Evolutionary conservation across 1,140 invertebrate genomes (phyloP), one percentile per base, ranked within the genome.

Genomic region (Cyclina sinensis): DNA sequence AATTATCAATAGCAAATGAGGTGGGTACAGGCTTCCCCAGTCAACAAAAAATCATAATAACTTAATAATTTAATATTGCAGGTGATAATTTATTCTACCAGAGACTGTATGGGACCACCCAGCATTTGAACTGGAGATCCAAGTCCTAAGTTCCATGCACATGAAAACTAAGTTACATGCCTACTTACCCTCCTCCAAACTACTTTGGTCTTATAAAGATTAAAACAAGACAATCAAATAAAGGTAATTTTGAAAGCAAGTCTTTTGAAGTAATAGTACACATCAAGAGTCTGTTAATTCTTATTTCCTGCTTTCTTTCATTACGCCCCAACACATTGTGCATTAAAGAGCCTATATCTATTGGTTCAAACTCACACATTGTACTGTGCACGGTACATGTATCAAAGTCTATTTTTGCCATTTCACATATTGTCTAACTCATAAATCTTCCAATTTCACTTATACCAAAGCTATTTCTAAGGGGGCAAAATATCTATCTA

Each of bases 131-230:
- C 65, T 37, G 65, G 3, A 27, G 35, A 27, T 37, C 30, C 1
- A 37, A 18, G 32, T 70, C 65, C 32, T 70, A 32, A 32, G 21
- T 70, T 27, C 1, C 65, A 70, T 70, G 65, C 65, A 70, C 65
- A n/a, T 70, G 32, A 70, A n/a, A 62, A 70, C 65, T 35, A 39
- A 4, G 65, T 3, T 32, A 37, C 65, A 70, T 70, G 65, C 65
- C 18, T 70, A 70, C 65, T 70, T 70, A 70, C 65, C 65, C 65
- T 70, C 65, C 4, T 70, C 65, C 65, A 70, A 70, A 70, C 65
- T 70, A 70, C 65, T 70, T 70, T 70, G 65, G 35, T 70, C 65
- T 70, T 70, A 37, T 37, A 70, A 70, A 70, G 65, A 70, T 70
- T 16, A 70, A 70, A 70, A 70, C 65, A 70, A 18, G n/a, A 37